Evolutionary conservation across 2,113 vertebrate genomes (phyloP).

Genomic region (Motacilla tschutschensis): DNA sequence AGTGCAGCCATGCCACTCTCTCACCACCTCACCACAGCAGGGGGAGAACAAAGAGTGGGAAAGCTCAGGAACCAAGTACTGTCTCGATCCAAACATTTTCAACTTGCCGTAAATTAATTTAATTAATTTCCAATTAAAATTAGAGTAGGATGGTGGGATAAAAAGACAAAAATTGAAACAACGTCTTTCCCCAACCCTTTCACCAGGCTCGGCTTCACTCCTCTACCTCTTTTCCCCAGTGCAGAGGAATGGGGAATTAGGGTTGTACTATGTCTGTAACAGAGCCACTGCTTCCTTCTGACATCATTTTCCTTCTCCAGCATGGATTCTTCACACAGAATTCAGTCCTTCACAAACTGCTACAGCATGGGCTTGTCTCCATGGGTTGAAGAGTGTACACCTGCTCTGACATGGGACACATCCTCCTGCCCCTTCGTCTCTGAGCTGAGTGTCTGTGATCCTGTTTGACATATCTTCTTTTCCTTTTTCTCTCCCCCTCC

Average conservation of each 20-base stretch:
- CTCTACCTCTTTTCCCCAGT: neutral
- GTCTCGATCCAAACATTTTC: accelerated
- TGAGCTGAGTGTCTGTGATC: neutral
- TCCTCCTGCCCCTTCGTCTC: neutral
- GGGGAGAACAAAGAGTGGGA: accelerated
- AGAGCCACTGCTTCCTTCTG: neutral
- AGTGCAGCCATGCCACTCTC: accelerated
- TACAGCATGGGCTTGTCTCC: accelerated
- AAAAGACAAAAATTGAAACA: neutral
- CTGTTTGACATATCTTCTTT: neutral
- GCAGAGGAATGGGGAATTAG: accelerated
- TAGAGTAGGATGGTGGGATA: neutral
- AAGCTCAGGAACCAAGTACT: neutral
- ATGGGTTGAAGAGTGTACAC: accelerated
- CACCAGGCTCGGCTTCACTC: neutral
- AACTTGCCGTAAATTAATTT: neutral
- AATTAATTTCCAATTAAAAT: neutral
- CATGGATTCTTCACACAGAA: accelerated
- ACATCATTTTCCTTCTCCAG: neutral
- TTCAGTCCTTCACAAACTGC: neutral
- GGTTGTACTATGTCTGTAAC: neutral
- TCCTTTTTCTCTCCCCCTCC: accelerated
- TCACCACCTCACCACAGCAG: accelerated
- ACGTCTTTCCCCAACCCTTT: accelerated
- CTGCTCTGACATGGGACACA: neutral